Evolutionary conservation across 2,888 invertebrate species (phyloP).

Genomic region (Clusia tigrina): DNA sequence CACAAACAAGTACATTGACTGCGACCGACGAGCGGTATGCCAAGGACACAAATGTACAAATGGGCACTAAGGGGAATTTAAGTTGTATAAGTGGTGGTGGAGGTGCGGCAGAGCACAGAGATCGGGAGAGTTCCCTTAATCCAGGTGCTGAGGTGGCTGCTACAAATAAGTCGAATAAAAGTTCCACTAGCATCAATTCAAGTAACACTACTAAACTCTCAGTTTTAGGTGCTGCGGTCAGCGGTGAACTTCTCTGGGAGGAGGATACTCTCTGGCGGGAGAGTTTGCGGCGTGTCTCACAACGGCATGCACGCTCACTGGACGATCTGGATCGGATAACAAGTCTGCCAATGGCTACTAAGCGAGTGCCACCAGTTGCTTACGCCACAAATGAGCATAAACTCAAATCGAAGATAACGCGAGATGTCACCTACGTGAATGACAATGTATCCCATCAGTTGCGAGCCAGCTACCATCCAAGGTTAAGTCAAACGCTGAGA

Average conservation of each 20-base stretch:
- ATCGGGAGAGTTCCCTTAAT: neutral
- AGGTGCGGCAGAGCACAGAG: slow-evolving; percentile 16
- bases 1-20: slow-evolving; percentile 30
- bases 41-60: slow-evolving; percentile 51
- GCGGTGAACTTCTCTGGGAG: slow-evolving; percentile 80
- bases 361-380: slow-evolving; percentile 19
- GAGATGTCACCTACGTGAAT: slow-evolving; percentile 83
- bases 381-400: slow-evolving; percentile 33
- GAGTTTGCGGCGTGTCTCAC: slow-evolving; percentile 78
- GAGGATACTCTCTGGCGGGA: slow-evolving; percentile 85
- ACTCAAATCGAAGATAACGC: slow-evolving; percentile 67
- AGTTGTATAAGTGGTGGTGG: slow-evolving; percentile 22
- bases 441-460: slow-evolving; percentile 69
- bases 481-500: slow-evolving; percentile 40
- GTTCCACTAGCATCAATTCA: neutral
- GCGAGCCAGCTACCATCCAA: slow-evolving; percentile 46
- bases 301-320: slow-evolving; percentile 82
- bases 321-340: slow-evolving; percentile 77
- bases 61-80: slow-evolving; percentile 29
- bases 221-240: slow-evolving; percentile 49
- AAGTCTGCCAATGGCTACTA: slow-evolving; percentile 18
- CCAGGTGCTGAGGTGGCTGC: neutral
- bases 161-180: neutral
- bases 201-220: slow-evolving; percentile 50
- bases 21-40: slow-evolving; percentile 34